phyloP scores from a whole-genome alignment of 2,888 invertebrate species.

The Sialis lutaria region DNA sequence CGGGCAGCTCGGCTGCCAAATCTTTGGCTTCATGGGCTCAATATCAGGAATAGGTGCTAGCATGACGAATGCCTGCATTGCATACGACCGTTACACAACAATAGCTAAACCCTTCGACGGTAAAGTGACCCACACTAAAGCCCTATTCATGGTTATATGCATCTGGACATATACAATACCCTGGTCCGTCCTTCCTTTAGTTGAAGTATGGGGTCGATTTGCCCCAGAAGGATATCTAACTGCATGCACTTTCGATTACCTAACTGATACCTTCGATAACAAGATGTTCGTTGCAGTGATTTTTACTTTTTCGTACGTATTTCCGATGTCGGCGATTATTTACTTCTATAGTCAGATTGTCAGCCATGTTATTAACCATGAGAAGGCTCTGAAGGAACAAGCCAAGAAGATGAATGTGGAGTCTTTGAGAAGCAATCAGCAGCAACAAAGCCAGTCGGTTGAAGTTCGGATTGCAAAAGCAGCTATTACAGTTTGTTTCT shows the following conservation, averaged over 20 bases:
- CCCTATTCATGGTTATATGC: conserved; percentile 50
- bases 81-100: conserved; percentile 64
- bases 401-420: conserved; percentile 88
- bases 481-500: conserved; percentile 70
- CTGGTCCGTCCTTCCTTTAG: conserved; percentile 60
- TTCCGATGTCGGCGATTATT: conserved; percentile 60
- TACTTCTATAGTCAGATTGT: conserved; percentile 78
- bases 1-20: conserved; percentile 58
- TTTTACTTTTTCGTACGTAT: conserved; percentile 57
- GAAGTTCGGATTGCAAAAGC: conserved; percentile 78
- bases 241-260: conserved; percentile 67
- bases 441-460: conserved; percentile 47
- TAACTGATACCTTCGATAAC: conserved; percentile 62
- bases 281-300: conserved; percentile 59
- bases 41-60: conserved; percentile 64
- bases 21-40: conserved; percentile 59
- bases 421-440: conserved; percentile 55
- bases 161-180: conserved; percentile 68
- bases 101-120: conserved; percentile 73
- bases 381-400: conserved; percentile 59
- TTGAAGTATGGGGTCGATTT: conserved; percentile 74
- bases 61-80: conserved; percentile 70
- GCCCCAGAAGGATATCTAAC: conserved; percentile 86
- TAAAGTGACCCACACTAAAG: conserved; percentile 64
- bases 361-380: conserved; percentile 72